phyloP scores from a whole-genome alignment of 2,113 vertebrate species.

The Laterallus jamaicensis region DNA sequence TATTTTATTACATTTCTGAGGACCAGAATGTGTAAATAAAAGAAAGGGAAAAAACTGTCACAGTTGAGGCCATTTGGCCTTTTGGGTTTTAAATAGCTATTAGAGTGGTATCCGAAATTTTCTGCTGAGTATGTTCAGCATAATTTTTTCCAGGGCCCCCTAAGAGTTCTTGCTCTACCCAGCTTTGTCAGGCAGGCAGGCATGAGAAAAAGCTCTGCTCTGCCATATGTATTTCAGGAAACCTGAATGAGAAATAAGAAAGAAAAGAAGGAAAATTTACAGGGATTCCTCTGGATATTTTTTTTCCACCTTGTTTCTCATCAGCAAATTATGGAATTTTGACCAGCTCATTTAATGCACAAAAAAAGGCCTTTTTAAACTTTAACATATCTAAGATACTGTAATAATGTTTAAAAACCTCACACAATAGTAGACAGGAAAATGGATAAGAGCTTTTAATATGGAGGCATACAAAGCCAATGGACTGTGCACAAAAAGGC shows the following conservation, averaged over 20 bases:
- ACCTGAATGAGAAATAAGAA: not conserved
- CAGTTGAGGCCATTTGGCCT: not conserved
- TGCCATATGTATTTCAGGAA: not conserved
- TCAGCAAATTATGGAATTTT: slow-evolving; percentile 2
- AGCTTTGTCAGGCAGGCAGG: not conserved
- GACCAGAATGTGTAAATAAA: not conserved
- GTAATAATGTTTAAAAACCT: not conserved
- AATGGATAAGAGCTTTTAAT: slow-evolving; percentile 7
- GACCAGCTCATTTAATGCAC: not conserved
- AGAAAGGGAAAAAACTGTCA: not conserved
- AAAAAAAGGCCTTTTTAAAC: slow-evolving; percentile 13
- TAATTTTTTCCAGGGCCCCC: not conserved
- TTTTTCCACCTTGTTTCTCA: not conserved
- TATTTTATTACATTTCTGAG: slow-evolving; percentile 5
- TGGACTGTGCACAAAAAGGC: not conserved
- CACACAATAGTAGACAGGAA: slow-evolving; percentile 9
- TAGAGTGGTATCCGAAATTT: not conserved
- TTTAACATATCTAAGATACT: not conserved
- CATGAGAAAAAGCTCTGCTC: not conserved
- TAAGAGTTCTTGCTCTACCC: not conserved
- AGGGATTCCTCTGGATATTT: not conserved
- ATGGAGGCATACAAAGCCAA: not conserved
- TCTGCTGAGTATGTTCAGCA: not conserved
- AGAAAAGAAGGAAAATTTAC: not conserved
- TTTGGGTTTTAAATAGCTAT: not conserved